Evolutionary conservation across 2,888 invertebrate species (phyloP).

Genomic region (Cordilura impudica): DNA sequence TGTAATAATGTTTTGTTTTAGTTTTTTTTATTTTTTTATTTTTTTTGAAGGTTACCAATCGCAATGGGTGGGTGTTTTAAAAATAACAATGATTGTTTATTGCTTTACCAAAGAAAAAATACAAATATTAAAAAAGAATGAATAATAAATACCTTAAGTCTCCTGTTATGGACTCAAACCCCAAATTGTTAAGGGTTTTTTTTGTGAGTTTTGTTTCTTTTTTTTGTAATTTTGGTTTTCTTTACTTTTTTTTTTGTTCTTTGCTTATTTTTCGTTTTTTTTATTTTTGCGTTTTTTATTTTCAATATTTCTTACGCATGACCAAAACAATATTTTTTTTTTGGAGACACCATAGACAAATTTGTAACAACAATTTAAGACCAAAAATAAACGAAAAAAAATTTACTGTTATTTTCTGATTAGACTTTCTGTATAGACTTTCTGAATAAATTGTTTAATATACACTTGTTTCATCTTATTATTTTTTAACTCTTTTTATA

Average conservation of each 20-base stretch:
- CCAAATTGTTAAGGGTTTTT: slow-evolving; percentile 7
- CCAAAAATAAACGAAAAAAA: slow-evolving; percentile 22
- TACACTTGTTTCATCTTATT: not conserved
- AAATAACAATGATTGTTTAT: not conserved
- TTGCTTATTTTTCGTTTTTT: slow-evolving; percentile 18
- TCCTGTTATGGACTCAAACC: slow-evolving; percentile 1
- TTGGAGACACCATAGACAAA: slow-evolving; percentile 11
- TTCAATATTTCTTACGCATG: slow-evolving; percentile 49
- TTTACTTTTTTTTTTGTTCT: slow-evolving; percentile 14
- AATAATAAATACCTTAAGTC: slow-evolving; percentile 38
- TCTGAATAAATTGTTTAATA: not conserved
- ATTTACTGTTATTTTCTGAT: slow-evolving; percentile 37
- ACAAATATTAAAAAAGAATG: not conserved
- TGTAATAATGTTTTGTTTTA: slow-evolving; percentile 18
- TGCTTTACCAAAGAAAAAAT: no score
- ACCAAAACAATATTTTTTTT: slow-evolving; percentile 32
- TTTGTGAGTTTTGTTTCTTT: not conserved
- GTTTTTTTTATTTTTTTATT: slow-evolving; percentile 39
- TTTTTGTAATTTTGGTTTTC: not conserved
- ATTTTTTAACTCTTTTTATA: slow-evolving; percentile 1
- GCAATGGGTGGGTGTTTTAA: slow-evolving; percentile 17
- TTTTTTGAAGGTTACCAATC: slow-evolving; percentile 51
- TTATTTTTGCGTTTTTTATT: slow-evolving; percentile 36
- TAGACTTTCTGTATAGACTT: not conserved
- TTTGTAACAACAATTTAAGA: no score